Base-by-base conservation (phyloP, 2,888 invertebrate species). In the Parnassius mnemosyne region DNA sequence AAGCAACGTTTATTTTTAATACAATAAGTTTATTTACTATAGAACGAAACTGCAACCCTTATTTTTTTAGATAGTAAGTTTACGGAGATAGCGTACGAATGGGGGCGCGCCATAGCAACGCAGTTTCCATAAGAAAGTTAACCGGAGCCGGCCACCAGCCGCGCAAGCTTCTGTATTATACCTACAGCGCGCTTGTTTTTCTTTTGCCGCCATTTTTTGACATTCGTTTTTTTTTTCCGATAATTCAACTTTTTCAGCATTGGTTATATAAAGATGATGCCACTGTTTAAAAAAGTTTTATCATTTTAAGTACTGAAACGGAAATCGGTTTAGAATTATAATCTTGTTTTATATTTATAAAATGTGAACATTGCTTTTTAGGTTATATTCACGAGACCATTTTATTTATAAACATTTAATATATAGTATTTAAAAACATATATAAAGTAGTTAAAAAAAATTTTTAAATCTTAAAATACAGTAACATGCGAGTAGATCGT, bases 51-150 rank as follows among this genome's bases (percentile, higher is more conserved):
- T 51, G 51, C 25, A 51, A 51, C 20, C 10, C 16, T 16, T 46
- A 50, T 34, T 34, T 34, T 20, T 34, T 34, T 34, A 34, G 34
- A 34, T 34, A 34, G 34, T 34, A 34, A 5, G 20, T 20, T 20
- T 20, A 20, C 2, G 20, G 20, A 20, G 20, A 20, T 20, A 20
- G 20, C 20, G 20, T 52, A 51, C 42, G 47, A 34, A 61, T 41
- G 56, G 58, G 25, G 44, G 57, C 57, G 54, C 25, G 53, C 52
- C 72, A 69, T 64, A 65, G 68, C 63, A 68, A 12, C 47, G 47
- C 71, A 76, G 77, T 80, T 78, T 79, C 78, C 76, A 77, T 73
- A 79, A 77, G 81, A 81, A 80, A 81, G 79, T 77, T 73, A 71
- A 69, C 74, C 72, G 69, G 74, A 47, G 70, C 71, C 75, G 78